phyloP scores from a whole-genome alignment of 2,888 invertebrate species.

The Epinotia nisella region DNA sequence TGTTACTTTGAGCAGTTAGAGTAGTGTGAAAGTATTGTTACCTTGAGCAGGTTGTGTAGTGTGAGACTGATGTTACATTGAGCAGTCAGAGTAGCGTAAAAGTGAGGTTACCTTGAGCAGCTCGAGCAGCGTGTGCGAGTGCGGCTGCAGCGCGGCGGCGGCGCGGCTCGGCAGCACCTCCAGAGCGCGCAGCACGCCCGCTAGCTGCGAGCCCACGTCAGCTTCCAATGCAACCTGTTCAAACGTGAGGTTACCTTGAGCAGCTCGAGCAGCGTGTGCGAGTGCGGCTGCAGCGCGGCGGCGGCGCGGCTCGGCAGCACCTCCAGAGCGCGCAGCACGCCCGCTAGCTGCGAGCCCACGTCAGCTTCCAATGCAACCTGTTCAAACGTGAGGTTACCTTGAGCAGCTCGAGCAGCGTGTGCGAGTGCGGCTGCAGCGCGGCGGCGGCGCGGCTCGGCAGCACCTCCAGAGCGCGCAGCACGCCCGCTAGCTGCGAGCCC shows the following conservation, averaged over 20 bases:
- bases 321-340: constrained; percentile 74
- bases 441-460: constrained; percentile 69
- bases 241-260: constrained; percentile 67
- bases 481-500: constrained; percentile 75
- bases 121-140: constrained; percentile 73
- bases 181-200: constrained; percentile 72
- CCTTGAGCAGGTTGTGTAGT: too few relatives aligned
- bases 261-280: constrained; percentile 73
- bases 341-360: constrained; percentile 79
- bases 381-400: constrained; percentile 63
- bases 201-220: constrained; percentile 80
- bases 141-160: constrained; percentile 68
- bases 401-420: constrained; percentile 72
- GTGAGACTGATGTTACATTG: too few relatives aligned
- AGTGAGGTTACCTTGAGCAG: constrained; percentile 68
- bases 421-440: constrained; percentile 72
- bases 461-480: constrained; percentile 73
- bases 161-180: constrained; percentile 71
- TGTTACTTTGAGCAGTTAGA: constrained; percentile 75
- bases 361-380: constrained; percentile 78
- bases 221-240: constrained; percentile 75
- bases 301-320: constrained; percentile 68
- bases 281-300: constrained; percentile 70
- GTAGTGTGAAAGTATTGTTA: constrained; percentile 51
- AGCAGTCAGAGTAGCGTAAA: too few relatives aligned